Evolutionary conservation across 2,888 invertebrate genomes (phyloP), one percentile per base, ranked within the genome.

Genomic region (Choreutis nemorana): DNA sequence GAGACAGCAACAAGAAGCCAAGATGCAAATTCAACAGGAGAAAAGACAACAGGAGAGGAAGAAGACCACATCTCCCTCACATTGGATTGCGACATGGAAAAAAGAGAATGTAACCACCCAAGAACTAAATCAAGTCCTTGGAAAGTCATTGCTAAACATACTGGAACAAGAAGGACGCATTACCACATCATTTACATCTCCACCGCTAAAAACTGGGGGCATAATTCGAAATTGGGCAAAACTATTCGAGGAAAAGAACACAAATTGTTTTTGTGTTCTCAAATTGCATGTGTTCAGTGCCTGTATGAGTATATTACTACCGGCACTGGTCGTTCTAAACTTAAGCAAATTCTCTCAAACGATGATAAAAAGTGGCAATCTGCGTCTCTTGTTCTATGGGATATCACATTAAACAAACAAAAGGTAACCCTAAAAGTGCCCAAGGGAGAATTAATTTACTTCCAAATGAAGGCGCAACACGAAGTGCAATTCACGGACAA

Each of bases 131-230:
- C n/a, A 22, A 22, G n/a, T 22, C 22, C 22, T 22, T 22, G 22
- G 22, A 22, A 22, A 22, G 22, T 22, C 22, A n/a, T 22, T 10
- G 22, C 22, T 22, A 8, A n/a, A 4, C 22, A 22, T 22, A 22
- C 22, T n/a, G 22, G 22, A 22, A 22, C 22, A 6, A 4, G 3
- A 22, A 4, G 22, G 9, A 8, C 22, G 22, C 22, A 22, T 10
- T 31, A 29, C 20, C 34, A 34, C 15, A 20, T 31, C 29, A 34
- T 34, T 22, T 34, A 34, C 26, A 33, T 36, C 26, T 23, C 12
- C 21, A 36, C 29, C n/a, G 30, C 30, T 28, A 33, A 31, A 36
- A 32, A 30, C 32, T 32, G 32, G 30, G 35, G 30, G n/a, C 15
- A 29, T 30, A 33, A 37, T 24, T 28, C 20, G n/a, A 30, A 28